Evolutionary conservation across 2,888 invertebrate species (phyloP).

Genomic region (Stictocephala bisonia): DNA sequence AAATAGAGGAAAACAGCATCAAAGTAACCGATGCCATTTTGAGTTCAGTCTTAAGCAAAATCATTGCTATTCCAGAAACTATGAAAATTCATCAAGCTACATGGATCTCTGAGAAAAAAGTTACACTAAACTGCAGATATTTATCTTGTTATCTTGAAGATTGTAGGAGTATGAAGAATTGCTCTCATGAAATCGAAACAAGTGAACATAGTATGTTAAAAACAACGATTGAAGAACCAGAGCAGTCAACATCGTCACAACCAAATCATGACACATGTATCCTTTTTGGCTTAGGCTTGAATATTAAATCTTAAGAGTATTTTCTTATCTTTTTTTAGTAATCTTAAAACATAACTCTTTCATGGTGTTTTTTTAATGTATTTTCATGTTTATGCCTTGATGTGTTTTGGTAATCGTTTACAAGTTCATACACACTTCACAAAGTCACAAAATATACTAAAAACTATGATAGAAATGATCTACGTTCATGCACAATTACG

Average conservation of each 20-base stretch:
- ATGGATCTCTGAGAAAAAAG: neutral
- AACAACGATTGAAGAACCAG: neutral
- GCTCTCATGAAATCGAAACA: conserved; percentile 13
- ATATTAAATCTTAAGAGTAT: too few species aligned
- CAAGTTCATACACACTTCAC: too few species aligned
- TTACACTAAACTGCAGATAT: neutral
- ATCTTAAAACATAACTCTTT: too few species aligned
- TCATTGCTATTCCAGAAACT: conserved; percentile 1
- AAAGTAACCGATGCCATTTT: neutral
- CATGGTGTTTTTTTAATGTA: too few species aligned
- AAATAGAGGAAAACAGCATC: conserved; percentile 9
- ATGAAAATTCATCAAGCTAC: conserved; percentile 9
- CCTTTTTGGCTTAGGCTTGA: too few species aligned
- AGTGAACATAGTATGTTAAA: neutral
- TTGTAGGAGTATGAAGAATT: conserved; percentile 10
- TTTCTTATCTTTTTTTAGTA: too few species aligned
- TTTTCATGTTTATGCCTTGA: too few species aligned
- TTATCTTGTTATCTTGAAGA: conserved; percentile 1
- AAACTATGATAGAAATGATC: too few species aligned
- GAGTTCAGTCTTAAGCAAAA: neutral
- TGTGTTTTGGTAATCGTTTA: too few species aligned
- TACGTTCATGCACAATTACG: too few species aligned
- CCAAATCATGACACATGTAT: too few species aligned
- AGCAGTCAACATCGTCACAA: neutral
- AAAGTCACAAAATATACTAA: too few species aligned